A percentile compares a stretch with the other conserved stretches of the same genome.
These are phyloP conservation scores for Sepiola atlantica DNA, from an alignment of 2,888 invertebrate genomes.

Conservation along the genomic window DNA sequence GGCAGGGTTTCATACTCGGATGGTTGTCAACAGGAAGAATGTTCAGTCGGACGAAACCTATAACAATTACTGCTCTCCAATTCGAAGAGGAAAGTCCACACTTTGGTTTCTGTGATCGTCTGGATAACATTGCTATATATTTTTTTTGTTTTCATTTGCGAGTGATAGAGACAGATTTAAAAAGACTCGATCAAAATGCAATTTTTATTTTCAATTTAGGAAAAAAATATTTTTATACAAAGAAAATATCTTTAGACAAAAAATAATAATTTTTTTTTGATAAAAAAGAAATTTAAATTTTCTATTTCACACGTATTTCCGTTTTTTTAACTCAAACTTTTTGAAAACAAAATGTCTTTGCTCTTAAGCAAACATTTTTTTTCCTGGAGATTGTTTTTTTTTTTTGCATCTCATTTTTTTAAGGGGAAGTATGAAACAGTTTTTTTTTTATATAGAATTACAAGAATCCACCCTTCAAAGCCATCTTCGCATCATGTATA, in stretches of 20 bases:
- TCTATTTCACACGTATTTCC: background rate
- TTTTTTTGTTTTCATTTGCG: background rate
- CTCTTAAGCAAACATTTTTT: too few species aligned
- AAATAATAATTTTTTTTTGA: background rate
- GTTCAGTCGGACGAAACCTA: background rate
- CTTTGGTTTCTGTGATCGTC: background rate
- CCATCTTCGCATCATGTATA: too few species aligned
- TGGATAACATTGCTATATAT: background rate
- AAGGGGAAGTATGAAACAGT: background rate
- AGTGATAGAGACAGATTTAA: background rate
- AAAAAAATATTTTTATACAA: conserved; percentile 16
- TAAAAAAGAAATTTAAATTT: background rate
- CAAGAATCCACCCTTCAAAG: too few species aligned
- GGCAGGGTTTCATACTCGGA: background rate
- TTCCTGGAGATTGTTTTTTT: too few species aligned
- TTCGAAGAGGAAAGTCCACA: background rate
- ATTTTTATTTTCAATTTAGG: background rate
- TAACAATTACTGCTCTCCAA: background rate
- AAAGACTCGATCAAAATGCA: background rate
- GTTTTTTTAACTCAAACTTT: too few species aligned
- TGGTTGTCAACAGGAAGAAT: background rate
- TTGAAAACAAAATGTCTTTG: too few species aligned
- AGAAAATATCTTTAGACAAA: background rate
- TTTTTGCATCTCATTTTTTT: background rate
- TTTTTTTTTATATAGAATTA: background rate